Conservation (phyloP, 2,797 vertebrate species). For the Falco peregrinus region DNA sequence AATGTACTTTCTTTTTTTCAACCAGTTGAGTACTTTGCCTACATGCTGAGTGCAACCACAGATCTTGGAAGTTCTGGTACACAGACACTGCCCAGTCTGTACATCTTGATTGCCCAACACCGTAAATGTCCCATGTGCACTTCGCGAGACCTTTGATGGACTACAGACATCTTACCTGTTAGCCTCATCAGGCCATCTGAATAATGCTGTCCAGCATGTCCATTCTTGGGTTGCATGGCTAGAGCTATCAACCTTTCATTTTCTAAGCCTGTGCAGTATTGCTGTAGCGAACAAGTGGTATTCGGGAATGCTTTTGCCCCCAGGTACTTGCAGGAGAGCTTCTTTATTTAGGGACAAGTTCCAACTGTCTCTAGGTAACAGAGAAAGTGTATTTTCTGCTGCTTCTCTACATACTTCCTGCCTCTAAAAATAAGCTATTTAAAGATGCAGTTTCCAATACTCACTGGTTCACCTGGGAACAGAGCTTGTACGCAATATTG, state of each 20-base stretch:
- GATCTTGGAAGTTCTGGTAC: neutral
- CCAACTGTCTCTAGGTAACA: conserved; percentile 49
- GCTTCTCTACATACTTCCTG: neutral
- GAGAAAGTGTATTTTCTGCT: conserved; percentile 4
- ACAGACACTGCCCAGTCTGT: neutral
- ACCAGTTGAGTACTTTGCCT: neutral
- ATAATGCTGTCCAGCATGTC: fast-evolving
- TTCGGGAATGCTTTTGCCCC: neutral
- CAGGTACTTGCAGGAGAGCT: neutral
- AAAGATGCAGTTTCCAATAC: neutral
- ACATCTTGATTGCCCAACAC: neutral
- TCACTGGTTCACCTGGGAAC: conserved; percentile 6
- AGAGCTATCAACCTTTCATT: neutral
- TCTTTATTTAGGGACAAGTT: neutral
- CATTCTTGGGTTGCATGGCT: neutral
- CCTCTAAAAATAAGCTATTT: conserved; percentile 43
- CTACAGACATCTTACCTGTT: fast-evolving
- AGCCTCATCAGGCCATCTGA: neutral
- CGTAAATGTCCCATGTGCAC: fast-evolving
- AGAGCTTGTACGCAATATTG: neutral
- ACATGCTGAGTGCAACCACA: neutral
- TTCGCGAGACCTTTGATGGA: neutral
- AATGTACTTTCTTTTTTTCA: neutral
- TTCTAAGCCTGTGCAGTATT: neutral
- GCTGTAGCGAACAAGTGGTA: neutral